Conservation (phyloP, 2,113 vertebrate species). For the Mobula birostris region DNA sequence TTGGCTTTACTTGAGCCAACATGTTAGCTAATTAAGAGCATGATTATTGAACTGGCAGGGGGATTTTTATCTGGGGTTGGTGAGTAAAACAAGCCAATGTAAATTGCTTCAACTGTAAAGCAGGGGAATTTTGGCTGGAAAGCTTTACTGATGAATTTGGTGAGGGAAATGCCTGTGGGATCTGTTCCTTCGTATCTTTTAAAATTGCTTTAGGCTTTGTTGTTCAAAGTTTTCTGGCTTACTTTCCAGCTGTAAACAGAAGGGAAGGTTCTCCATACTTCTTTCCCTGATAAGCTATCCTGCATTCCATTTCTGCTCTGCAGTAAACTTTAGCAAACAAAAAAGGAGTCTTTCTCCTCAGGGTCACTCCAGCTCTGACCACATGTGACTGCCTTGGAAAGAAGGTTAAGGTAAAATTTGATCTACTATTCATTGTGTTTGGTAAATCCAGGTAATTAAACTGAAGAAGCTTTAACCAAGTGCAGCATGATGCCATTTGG, state of each 20-base stretch:
- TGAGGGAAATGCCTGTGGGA: background rate
- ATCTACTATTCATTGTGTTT: background rate
- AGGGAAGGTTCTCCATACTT: background rate
- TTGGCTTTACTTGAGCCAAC: slow-evolving; percentile 2
- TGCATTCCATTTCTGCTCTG: background rate
- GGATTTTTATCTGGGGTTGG: slow-evolving; percentile 23
- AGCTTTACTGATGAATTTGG: slow-evolving; percentile 7
- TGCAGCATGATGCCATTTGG: background rate
- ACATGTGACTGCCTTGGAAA: too few relatives aligned
- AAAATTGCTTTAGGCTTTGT: slow-evolving; percentile 7
- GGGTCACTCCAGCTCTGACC: background rate
- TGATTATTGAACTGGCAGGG: background rate
- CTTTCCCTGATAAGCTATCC: background rate
- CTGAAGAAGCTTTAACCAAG: background rate
- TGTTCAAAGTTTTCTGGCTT: background rate
- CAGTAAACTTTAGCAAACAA: background rate
- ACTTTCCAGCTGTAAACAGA: background rate
- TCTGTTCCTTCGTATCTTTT: background rate
- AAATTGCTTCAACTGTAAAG: slow-evolving; percentile 8
- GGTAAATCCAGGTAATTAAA: too few relatives aligned
- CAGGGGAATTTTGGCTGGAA: background rate
- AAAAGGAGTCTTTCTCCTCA: background rate
- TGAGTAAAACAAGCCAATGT: slow-evolving; percentile 7
- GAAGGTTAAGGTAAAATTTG: background rate
- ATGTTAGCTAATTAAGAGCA: slow-evolving; percentile 33